phyloP scores from a whole-genome alignment of 1,140 invertebrate species.

The Cecropterus lyciades region DNA sequence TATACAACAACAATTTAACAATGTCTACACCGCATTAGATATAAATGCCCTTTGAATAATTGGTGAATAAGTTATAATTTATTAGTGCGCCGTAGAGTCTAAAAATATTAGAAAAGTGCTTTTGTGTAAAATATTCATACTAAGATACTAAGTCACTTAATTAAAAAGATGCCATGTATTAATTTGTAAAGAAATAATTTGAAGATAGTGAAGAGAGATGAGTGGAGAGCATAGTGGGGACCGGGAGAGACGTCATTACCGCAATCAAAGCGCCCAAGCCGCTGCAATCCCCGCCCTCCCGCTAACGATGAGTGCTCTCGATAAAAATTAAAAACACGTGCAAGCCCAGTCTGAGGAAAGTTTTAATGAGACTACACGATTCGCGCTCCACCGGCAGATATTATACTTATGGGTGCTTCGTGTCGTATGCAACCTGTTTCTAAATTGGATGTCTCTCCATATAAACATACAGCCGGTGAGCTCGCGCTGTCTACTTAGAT shows the following conservation, averaged over 20 bases:
- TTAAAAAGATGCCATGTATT: slow-evolving; percentile 65
- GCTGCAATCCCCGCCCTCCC: slow-evolving; percentile 56
- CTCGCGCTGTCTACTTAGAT: slow-evolving; percentile 13
- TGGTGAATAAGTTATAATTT: not conserved
- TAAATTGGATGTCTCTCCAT: slow-evolving; percentile 38
- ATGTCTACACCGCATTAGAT: not conserved
- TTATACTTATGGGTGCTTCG: slow-evolving; percentile 38
- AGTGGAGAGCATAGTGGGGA: slow-evolving; percentile 59
- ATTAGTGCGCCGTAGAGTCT: not conserved
- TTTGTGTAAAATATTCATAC: slow-evolving; percentile 20
- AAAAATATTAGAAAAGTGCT: slow-evolving; percentile 6
- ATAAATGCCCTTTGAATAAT: no score
- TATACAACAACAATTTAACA: not conserved
- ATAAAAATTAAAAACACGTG: slow-evolving; percentile 85
- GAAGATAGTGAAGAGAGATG: slow-evolving; percentile 72
- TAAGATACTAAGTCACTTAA: slow-evolving; percentile 48
- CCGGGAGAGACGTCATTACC: slow-evolving; percentile 77
- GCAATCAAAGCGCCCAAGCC: slow-evolving; percentile 79
- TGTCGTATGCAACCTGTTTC: slow-evolving; percentile 37
- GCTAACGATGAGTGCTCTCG: slow-evolving; percentile 82
- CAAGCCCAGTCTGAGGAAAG: slow-evolving; percentile 81
- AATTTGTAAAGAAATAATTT: slow-evolving; percentile 76
- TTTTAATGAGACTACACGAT: slow-evolving; percentile 83
- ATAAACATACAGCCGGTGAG: slow-evolving; percentile 15
- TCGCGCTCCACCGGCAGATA: slow-evolving; percentile 60